Evolutionary conservation across 2,888 invertebrate genomes (phyloP), one percentile per base, ranked within the genome.

Genomic region (Drosophila glabriapex): DNA sequence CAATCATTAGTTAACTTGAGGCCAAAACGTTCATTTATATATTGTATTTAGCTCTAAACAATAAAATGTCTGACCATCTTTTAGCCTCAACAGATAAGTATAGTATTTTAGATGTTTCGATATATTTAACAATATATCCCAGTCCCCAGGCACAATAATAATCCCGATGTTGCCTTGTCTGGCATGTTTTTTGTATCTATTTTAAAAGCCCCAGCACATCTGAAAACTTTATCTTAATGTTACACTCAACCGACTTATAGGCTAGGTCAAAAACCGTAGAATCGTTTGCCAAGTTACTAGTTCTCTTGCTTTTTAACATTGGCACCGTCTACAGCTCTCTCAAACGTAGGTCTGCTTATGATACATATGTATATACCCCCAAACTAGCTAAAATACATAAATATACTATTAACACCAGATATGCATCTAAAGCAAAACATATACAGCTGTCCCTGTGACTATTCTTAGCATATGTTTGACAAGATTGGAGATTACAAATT

Each of bases 21-120:
- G 54, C 25, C 55, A 28, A 35, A 41, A 31, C 31, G 31, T 37
- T 52, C 25, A 54, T 28, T n/a, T 5, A 31, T 41, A 22, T 59
- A 16, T 62, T 53, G 55, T 59, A 41, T 5, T 49, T 25, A 64
- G 66, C 52, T 35, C 16, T 52, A 29, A 61, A 22, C 46, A 58
- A 69, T 55, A 29, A 49, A 43, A 61, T 64, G 76, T 63, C 73
- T 65, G 35, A 68, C 60, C 7, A 68, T 71, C 37, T 83, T 73
- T 73, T 78, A 82, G 79, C 62, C 68, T 66, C 33, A 41, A 76
- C 76, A 85, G 83, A 85, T 89, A 88, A 85, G 80, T 89, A 84
- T 83, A 72, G 76, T 87, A 89, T 81, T 78, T 39, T 19, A 53
- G 50, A 31, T 19, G 31, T 35, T 68, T 66, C 68, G 60, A 68